Evolutionary conservation across 1,140 invertebrate species (phyloP).

Genomic region (Palaemon carinicauda): DNA sequence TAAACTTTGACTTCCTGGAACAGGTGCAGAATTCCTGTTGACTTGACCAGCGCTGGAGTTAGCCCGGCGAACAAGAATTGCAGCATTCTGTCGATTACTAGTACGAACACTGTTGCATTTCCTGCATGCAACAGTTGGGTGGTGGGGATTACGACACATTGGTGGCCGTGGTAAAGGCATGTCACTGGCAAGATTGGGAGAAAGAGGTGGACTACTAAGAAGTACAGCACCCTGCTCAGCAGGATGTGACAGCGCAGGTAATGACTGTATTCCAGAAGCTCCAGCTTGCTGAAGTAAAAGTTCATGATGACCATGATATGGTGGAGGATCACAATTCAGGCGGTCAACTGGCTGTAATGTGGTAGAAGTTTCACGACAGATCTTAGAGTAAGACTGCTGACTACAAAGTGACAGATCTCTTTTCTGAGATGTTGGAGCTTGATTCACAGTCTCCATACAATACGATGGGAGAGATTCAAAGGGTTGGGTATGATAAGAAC

Average conservation of each 20-base stretch:
- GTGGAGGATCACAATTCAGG: conserved; percentile 26
- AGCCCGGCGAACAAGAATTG: conserved; percentile 38
- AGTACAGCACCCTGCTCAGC: conserved; percentile 7
- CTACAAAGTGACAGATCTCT: no score
- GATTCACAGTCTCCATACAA: no score
- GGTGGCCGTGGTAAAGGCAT: conserved; percentile 32
- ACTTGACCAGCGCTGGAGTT: conserved; percentile 42
- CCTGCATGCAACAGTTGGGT: conserved; percentile 45
- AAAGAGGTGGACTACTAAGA: neutral
- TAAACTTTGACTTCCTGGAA: conserved; percentile 12
- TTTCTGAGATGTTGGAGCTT: no score
- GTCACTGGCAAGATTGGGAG: conserved; percentile 37
- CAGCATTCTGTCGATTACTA: conserved; percentile 46
- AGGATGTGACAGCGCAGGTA: neutral
- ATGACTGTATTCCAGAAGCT: neutral
- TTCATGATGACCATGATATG: conserved; percentile 41
- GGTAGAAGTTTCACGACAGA: no score
- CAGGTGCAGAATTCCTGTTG: conserved; percentile 42
- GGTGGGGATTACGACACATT: conserved; percentile 43
- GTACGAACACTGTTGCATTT: conserved; percentile 48
- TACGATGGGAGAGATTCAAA: neutral
- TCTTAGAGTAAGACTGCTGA: no score
- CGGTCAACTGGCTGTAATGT: neutral
- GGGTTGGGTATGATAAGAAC: conserved; percentile 7
- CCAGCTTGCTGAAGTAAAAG: conserved; percentile 5